phyloP scores from a whole-genome alignment of 2,797 vertebrate genomes.

The Kryptopterus vitreolus region DNA sequence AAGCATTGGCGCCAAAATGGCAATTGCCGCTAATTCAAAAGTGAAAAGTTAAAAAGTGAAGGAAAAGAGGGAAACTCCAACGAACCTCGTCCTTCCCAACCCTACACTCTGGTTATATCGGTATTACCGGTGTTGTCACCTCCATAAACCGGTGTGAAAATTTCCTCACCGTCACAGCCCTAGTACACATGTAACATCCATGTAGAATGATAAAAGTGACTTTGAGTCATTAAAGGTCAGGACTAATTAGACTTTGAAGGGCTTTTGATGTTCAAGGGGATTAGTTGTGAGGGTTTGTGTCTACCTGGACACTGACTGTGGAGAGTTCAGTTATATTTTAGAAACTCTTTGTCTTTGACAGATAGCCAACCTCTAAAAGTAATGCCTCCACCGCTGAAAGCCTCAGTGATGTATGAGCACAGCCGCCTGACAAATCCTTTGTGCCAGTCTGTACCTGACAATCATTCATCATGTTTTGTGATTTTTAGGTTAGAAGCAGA shows the following conservation, averaged over 20 bases:
- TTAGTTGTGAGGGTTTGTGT: conserved; percentile 53
- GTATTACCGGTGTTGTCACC: too few relatives aligned
- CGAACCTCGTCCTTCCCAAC: too few relatives aligned
- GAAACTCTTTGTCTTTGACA: conserved; percentile 71
- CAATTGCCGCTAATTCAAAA: too few relatives aligned
- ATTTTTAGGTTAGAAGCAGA: conserved; percentile 68
- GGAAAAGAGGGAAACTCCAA: too few relatives aligned
- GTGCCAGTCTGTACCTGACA: conserved; percentile 72
- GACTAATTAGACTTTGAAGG: too few relatives aligned
- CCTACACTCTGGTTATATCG: too few relatives aligned
- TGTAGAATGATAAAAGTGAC: background rate
- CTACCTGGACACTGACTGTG: conserved; percentile 68
- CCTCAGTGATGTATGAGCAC: conserved; percentile 69
- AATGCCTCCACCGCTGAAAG: conserved; percentile 76
- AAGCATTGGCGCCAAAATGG: too few relatives aligned
- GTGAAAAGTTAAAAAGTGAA: too few relatives aligned
- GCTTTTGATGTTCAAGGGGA: background rate
- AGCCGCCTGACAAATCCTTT: conserved; percentile 77
- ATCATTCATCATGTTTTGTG: conserved; percentile 78
- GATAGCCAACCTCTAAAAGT: conserved; percentile 71
- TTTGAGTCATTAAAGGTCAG: background rate
- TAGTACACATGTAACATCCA: too few relatives aligned
- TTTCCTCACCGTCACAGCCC: too few relatives aligned
- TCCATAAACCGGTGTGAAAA: too few relatives aligned
- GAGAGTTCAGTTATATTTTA: conserved; percentile 68